A percentile compares a stretch with the other conserved stretches of the same genome.
phyloP scores from a whole-genome alignment of 2,113 vertebrate species.

The Daubentonia madagascariensis region DNA sequence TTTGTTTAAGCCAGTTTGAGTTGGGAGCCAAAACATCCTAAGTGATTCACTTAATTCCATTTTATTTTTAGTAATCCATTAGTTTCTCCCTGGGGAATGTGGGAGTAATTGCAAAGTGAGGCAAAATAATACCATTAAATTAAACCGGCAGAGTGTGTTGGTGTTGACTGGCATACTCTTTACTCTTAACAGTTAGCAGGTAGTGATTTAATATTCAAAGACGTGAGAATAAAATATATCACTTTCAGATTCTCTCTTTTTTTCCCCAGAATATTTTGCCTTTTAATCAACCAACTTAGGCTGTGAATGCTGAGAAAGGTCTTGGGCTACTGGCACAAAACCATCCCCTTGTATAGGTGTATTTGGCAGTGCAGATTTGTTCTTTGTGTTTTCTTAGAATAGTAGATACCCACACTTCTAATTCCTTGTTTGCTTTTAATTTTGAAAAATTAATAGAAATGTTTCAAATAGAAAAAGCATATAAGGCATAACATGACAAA shows the following conservation, averaged over 20 bases:
- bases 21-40: slow-evolving; percentile 65
- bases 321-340: neutral
- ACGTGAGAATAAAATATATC: slow-evolving; percentile 58
- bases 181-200: slow-evolving; percentile 60
- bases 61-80: slow-evolving; percentile 88
- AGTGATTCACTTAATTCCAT: slow-evolving; percentile 69
- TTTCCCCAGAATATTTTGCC: neutral
- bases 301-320: neutral
- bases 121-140: slow-evolving; percentile 80
- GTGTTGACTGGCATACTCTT: slow-evolving; percentile 79
- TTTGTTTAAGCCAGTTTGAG: slow-evolving; percentile 66
- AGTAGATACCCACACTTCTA: neutral
- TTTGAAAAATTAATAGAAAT: neutral
- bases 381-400: neutral
- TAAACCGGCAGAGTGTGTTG: slow-evolving; percentile 75
- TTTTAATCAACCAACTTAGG: neutral
- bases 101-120: slow-evolving; percentile 82
- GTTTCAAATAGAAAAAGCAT: neutral
- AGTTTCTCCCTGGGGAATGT: slow-evolving; percentile 81
- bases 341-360: neutral
- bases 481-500: neutral
- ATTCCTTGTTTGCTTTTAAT: slow-evolving; percentile 17
- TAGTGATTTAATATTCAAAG: slow-evolving; percentile 71
- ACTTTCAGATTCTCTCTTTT: neutral
- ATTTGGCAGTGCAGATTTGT: neutral